Evolutionary conservation across 2,113 vertebrate genomes (phyloP).

Genomic region (Pygoscelis adeliae): DNA sequence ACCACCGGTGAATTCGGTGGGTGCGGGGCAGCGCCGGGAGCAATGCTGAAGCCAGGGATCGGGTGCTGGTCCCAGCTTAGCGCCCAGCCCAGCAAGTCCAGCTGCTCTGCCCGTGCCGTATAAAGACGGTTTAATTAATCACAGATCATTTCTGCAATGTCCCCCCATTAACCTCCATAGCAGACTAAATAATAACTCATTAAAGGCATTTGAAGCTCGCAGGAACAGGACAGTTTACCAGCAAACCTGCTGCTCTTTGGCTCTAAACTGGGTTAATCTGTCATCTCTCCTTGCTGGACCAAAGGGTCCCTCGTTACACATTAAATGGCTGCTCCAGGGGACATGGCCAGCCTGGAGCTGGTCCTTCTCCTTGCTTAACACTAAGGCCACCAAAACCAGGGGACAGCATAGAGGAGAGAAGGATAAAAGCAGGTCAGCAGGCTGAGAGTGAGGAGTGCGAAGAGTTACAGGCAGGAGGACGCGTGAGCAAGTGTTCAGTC

Average conservation of each 20-base stretch:
- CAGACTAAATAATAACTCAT: slow-evolving; percentile 45
- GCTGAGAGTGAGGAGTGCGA: background rate
- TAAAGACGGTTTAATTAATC: slow-evolving; percentile 43
- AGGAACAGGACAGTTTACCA: slow-evolving; percentile 33
- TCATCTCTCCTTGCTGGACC: background rate
- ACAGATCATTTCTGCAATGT: slow-evolving; percentile 22
- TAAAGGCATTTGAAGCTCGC: slow-evolving; percentile 9
- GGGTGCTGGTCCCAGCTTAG: background rate
- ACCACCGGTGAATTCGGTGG: accelerated
- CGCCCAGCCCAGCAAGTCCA: background rate
- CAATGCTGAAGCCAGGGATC: accelerated
- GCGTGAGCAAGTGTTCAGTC: accelerated
- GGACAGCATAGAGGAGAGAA: background rate
- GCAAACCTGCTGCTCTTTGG: slow-evolving; percentile 7
- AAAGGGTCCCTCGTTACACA: background rate
- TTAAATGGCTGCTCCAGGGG: background rate
- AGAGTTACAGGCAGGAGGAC: background rate
- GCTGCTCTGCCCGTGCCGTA: accelerated
- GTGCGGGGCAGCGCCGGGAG: accelerated
- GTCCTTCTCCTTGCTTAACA: background rate
- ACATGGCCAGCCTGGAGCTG: background rate
- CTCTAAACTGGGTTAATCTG: slow-evolving; percentile 54
- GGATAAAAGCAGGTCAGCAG: background rate
- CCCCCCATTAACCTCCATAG: slow-evolving; percentile 30
- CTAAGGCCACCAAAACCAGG: background rate